Conservation (phyloP, 2,797 vertebrate species). For the Babyrousa celebensis region DNA sequence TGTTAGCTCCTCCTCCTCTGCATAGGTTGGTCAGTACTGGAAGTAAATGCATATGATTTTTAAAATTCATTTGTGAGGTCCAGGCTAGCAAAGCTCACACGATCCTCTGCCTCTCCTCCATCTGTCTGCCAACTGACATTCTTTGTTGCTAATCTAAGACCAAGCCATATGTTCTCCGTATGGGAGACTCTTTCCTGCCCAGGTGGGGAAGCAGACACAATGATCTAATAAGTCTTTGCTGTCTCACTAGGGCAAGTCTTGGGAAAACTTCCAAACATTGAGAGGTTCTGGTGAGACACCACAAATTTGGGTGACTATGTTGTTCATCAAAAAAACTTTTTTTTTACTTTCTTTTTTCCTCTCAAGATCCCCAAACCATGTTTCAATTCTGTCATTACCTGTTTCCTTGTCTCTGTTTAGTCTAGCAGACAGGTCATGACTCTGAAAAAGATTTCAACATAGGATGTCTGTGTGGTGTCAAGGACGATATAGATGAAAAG, state of each 20-base stretch:
- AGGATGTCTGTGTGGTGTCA: constrained; percentile 82
- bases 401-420: constrained; percentile 88
- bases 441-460: constrained; percentile 84
- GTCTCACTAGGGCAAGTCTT: constrained; percentile 83
- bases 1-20: background rate
- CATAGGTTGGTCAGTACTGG: constrained; percentile 26
- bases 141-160: constrained; percentile 86
- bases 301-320: constrained; percentile 82
- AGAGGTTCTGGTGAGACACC: constrained; percentile 83
- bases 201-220: constrained; percentile 84
- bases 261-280: constrained; percentile 85
- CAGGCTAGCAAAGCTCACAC: constrained; percentile 70
- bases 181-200: constrained; percentile 85
- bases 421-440: constrained; percentile 85
- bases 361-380: constrained; percentile 85
- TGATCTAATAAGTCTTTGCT: constrained; percentile 86
- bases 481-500: constrained; percentile 77
- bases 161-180: constrained; percentile 85
- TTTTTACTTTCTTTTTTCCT: constrained; percentile 83
- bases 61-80: constrained; percentile 71
- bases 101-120: constrained; percentile 78
- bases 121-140: constrained; percentile 88
- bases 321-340: constrained; percentile 83
- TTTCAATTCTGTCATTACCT: constrained; percentile 87
- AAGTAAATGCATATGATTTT: constrained; percentile 76